These are phyloP conservation scores for Clamator glandarius DNA, from an alignment of 2,797 vertebrate genomes.

Conservation along the genomic window DNA sequence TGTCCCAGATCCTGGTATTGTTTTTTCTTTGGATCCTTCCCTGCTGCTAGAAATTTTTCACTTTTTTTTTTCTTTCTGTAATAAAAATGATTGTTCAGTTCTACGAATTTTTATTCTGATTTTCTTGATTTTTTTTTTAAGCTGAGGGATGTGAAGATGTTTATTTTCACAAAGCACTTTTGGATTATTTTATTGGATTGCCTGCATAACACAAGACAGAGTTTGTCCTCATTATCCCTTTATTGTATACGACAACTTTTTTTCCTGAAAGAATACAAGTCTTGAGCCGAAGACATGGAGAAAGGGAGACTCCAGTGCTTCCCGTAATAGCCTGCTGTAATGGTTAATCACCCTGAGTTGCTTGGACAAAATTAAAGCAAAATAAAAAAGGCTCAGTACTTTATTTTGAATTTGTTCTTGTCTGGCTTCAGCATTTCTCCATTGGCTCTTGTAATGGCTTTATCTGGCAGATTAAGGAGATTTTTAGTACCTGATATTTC, in stretches of 20 bases:
- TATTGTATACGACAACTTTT: slow-evolving; percentile 19
- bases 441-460: neutral
- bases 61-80: neutral
- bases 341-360: slow-evolving; percentile 44
- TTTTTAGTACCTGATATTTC: slow-evolving; percentile 21
- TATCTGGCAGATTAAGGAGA: neutral
- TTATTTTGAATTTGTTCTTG: slow-evolving; percentile 48
- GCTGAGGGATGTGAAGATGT: neutral
- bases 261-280: neutral
- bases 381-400: neutral
- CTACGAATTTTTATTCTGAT: neutral
- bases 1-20: rapidly evolving
- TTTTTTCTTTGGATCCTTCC: neutral
- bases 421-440: slow-evolving; percentile 18
- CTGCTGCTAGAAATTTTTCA: neutral
- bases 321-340: neutral
- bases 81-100: neutral
- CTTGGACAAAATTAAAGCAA: neutral
- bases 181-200: neutral
- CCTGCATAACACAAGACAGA: neutral
- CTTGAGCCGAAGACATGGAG: neutral
- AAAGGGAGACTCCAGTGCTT: slow-evolving; percentile 21
- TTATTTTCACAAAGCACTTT: neutral
- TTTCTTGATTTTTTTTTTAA: neutral
- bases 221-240: neutral